Evolutionary conservation across 2,113 vertebrate species (phyloP), one percentile per base, ranked within the genome.

Genomic region (Sander lucioperca): DNA sequence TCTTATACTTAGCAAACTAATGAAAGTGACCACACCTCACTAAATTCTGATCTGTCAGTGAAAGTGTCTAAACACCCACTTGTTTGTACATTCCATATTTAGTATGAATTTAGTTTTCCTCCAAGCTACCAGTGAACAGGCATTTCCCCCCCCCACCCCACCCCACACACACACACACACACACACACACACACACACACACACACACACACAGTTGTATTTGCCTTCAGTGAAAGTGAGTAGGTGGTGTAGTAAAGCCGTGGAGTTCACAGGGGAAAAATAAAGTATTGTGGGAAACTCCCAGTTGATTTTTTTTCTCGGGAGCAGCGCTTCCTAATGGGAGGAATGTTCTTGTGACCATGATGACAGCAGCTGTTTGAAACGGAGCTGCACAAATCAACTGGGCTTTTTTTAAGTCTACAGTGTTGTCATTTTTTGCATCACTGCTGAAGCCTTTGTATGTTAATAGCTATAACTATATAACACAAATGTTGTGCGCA

Each of bases 271-370:
- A 58, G 54, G 54, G 18, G 63, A 2, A 14, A 50, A 56, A 36
- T 30, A 61, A 78, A 54, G 56, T 66, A 87, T 86, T 77, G 63
- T 79, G 90, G 87, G 92, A 89, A 93, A 91, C 89, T 90, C 92
- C 91, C 92, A 84, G 62, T 33, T 70, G 74, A 68, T n/a, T 39
- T 72, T 39, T 72, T 61, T 65, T 43, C 7, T 43, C 39, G 39
- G 39, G 58, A 74, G 73, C 72, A 83, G 88, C 84, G 87, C 39
- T 91, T 86, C 85, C 90, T 72, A 67, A 85, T 21, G 91, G 86
- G 74, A 86, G 92, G 87, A 93, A 93, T 92, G 59, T 63, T 85
- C 53, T 72, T 36, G 39, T 85, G 39, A 65, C 6, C 6, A 6
- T 56, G 70, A 5, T 61, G 70, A 82, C 59, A 47, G 48, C 69